Percentiles rank a stretch among this genome's conserved stretches.
These are phyloP conservation scores for Geopemphigus sp. DNA, from an alignment of 1,140 invertebrate genomes.

Conservation along the genomic window DNA sequence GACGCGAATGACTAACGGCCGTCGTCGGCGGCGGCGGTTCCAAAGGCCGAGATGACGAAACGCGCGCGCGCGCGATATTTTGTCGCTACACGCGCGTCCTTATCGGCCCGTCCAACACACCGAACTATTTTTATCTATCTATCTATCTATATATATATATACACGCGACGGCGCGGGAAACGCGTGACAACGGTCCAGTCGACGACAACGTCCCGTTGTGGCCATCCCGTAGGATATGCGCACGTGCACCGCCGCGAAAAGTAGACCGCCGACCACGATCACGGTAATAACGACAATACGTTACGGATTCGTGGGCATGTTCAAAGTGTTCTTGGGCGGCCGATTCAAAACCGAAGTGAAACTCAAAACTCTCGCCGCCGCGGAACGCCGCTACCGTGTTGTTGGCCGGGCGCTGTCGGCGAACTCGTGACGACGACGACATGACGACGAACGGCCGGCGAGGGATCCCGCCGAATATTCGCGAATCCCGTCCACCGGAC, in stretches of 20 bases:
- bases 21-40: not conserved
- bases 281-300: too few species aligned
- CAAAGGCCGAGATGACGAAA: constrained; percentile 12
- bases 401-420: not conserved
- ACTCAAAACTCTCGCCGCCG: not conserved
- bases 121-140: too few species aligned
- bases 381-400: not conserved
- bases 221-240: not conserved
- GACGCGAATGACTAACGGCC: not conserved
- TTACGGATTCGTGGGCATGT: constrained; percentile 15
- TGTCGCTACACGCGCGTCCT: too few species aligned
- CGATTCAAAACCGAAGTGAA: constrained; percentile 32
- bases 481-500: not conserved
- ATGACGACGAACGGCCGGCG: not conserved
- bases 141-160: too few species aligned
- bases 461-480: not conserved
- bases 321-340: constrained; percentile 32
- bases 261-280: not conserved
- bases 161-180: not conserved
- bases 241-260: not conserved
- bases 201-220: not conserved
- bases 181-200: not conserved
- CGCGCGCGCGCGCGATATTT: too few species aligned
- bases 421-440: not conserved
- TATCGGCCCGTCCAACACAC: too few species aligned